A percentile compares a stretch with the other conserved stretches of the same genome.
Conservation (phyloP, 2,797 vertebrate species). For the Eospalax fontanierii region DNA sequence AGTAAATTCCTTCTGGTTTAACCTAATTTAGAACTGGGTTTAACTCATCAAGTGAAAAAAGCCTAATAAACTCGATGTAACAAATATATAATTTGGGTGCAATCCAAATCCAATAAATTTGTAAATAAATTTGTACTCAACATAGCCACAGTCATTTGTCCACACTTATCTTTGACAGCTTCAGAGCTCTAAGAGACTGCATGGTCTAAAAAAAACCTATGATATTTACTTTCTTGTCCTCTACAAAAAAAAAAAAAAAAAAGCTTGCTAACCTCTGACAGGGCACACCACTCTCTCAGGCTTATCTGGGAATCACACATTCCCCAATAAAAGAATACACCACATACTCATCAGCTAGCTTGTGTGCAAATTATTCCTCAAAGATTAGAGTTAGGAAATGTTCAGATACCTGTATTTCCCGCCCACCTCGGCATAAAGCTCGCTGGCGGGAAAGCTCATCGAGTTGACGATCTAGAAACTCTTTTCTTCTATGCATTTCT, state of each 20-base stretch:
- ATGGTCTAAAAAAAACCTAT: neutral
- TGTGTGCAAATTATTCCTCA: neutral
- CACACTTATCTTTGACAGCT: neutral
- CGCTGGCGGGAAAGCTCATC: slow-evolving; percentile 90
- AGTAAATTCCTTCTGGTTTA: neutral
- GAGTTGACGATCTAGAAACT: slow-evolving; percentile 89
- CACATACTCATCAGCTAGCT: neutral
- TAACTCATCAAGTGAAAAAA: neutral
- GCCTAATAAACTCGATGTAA: neutral
- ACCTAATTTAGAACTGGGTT: neutral
- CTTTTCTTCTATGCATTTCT: slow-evolving; percentile 89
- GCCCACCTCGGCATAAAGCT: slow-evolving; percentile 88
- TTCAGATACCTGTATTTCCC: slow-evolving; percentile 79
- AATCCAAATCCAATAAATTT: neutral
- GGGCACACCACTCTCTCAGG: neutral
- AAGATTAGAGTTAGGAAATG: neutral
- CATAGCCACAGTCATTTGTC: neutral
- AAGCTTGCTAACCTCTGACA: neutral
- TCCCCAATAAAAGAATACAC: neutral
- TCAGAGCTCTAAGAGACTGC: neutral
- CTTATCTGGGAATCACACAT: neutral
- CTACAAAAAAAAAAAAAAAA: neutral
- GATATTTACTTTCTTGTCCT: neutral
- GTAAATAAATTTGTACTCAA: slow-evolving; percentile 10
- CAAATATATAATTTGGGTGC: neutral